Percentiles rank a stretch among this genome's conserved stretches.
phyloP scores from a whole-genome alignment of 2,113 vertebrate genomes.

The Eurystomus gularis region DNA sequence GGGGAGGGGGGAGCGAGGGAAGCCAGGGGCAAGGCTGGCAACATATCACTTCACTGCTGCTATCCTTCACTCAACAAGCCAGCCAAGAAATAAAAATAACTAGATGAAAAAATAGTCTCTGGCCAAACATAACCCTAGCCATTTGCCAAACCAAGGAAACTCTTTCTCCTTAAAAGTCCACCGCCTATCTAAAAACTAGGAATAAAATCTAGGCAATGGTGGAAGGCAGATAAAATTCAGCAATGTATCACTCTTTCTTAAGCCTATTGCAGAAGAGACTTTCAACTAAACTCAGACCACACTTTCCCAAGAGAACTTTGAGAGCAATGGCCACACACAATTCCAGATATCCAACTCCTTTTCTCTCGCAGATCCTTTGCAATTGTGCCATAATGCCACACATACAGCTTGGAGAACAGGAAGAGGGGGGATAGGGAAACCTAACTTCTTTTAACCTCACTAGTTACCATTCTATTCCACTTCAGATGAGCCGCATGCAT shows the following conservation, averaged over 20 bases:
- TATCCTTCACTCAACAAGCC: neutral
- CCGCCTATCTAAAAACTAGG: neutral
- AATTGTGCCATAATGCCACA: neutral
- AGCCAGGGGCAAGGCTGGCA: neutral
- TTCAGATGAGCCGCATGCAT: neutral
- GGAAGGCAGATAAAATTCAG: neutral
- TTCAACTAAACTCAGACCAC: neutral
- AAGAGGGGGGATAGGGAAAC: neutral
- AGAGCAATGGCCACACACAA: neutral
- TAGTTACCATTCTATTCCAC: neutral
- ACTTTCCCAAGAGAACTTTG: neutral
- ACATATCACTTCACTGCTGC: neutral
- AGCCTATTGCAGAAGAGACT: neutral
- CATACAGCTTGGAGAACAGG: neutral
- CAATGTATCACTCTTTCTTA: neutral
- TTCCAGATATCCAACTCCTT: neutral
- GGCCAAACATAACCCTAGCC: neutral
- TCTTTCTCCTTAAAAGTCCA: neutral
- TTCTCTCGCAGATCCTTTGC: neutral
- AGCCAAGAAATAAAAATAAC: neutral
- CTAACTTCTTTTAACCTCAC: neutral
- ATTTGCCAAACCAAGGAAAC: neutral
- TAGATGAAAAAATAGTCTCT: neutral
- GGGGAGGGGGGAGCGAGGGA: fast-evolving
- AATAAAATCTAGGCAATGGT: neutral